These are phyloP conservation scores for Nymphalis c-album DNA, from an alignment of 2,888 invertebrate genomes.

Conservation along the genomic window DNA sequence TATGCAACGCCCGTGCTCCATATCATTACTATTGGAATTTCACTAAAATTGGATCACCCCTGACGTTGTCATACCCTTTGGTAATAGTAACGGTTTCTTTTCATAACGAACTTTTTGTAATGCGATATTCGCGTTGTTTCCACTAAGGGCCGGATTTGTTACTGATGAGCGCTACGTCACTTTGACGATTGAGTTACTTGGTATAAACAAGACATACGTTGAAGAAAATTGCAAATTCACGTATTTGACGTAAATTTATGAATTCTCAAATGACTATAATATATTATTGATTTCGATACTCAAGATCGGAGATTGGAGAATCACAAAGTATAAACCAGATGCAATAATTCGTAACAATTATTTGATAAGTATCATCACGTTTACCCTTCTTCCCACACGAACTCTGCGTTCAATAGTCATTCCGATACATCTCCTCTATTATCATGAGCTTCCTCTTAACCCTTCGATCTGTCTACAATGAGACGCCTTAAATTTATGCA, in stretches of 20 bases:
- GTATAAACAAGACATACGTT: constrained; percentile 39
- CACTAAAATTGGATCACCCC: constrained; percentile 78
- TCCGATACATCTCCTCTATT: constrained; percentile 68
- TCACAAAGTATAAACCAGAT: constrained; percentile 57
- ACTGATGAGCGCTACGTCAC: constrained; percentile 53
- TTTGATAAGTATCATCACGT: constrained; percentile 76
- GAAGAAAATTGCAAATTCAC: constrained; percentile 4
- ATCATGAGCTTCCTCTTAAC: constrained; percentile 67
- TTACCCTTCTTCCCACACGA: constrained; percentile 79
- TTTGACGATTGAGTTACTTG: constrained; percentile 66
- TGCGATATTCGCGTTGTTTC: constrained; percentile 76
- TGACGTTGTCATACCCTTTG: constrained; percentile 76
- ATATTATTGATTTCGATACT: not conserved
- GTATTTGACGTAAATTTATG: too few species aligned
- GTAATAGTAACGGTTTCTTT: constrained; percentile 79
- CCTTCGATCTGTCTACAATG: constrained; percentile 72
- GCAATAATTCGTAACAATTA: constrained; percentile 77
- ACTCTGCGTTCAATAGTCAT: constrained; percentile 65
- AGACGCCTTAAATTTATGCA: constrained; percentile 77
- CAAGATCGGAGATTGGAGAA: constrained; percentile 8
- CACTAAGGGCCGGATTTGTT: constrained; percentile 73
- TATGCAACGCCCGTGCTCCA: constrained; percentile 79
- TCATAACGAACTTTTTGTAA: constrained; percentile 80
- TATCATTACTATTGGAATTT: constrained; percentile 76
- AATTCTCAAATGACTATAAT: not conserved